Percentiles rank a stretch among this genome's conserved stretches.
These are phyloP conservation scores for Sarcophaga caerulescens DNA, from an alignment of 2,888 invertebrate genomes.

Conservation along the genomic window DNA sequence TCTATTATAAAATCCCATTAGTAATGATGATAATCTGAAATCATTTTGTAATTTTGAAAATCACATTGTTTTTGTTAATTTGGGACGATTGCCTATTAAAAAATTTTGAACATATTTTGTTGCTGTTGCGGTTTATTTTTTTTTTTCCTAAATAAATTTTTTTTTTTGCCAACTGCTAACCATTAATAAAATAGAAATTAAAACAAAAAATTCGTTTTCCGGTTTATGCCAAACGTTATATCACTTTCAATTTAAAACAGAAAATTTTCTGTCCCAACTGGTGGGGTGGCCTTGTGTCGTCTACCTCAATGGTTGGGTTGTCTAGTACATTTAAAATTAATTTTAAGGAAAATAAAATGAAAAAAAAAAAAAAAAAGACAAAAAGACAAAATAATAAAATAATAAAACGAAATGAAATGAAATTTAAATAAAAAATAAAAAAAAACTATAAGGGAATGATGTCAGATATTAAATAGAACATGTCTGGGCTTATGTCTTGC, in stretches of 20 bases:
- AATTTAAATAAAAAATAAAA: not conserved
- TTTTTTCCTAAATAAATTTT: not conserved
- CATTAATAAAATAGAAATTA: not conserved
- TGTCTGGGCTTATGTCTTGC: slow-evolving; percentile 43
- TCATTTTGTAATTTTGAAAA: too few relatives aligned
- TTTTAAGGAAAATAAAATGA: slow-evolving; percentile 27
- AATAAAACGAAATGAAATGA: not conserved
- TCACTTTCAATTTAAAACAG: slow-evolving; percentile 43
- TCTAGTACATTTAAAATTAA: slow-evolving; percentile 46
- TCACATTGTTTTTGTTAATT: too few relatives aligned
- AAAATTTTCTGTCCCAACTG: slow-evolving; percentile 30
- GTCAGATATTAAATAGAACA: slow-evolving; percentile 52
- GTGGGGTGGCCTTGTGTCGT: slow-evolving; percentile 44
- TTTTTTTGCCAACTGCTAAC: not conserved
- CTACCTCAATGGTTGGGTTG: slow-evolving; percentile 51
- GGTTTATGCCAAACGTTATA: slow-evolving; percentile 36
- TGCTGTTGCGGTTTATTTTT: not conserved
- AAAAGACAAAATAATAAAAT: too few relatives aligned
- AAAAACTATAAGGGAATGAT: slow-evolving; percentile 52
- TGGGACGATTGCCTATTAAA: not conserved
- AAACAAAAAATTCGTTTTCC: not conserved
- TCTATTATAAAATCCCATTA: too few relatives aligned
- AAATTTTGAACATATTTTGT: not conserved
- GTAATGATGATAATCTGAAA: too few relatives aligned
- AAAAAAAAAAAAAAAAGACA: not conserved